phyloP scores from a whole-genome alignment of 2,888 invertebrate genomes.

The Eupithecia vulgata region DNA sequence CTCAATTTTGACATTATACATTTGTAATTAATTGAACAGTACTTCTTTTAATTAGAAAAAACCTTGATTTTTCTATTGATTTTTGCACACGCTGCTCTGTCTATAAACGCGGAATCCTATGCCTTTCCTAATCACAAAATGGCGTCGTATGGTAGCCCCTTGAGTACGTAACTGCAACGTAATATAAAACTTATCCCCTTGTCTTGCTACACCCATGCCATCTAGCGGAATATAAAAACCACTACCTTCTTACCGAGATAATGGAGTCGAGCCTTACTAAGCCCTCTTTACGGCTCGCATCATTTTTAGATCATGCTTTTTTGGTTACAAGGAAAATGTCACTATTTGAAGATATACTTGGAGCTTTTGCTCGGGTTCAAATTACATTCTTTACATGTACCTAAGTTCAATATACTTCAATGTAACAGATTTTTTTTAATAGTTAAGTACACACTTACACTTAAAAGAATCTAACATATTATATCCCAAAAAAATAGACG shows the following conservation, averaged over 20 bases:
- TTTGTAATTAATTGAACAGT: too few relatives aligned
- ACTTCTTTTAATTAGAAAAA: too few relatives aligned
- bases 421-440: background rate
- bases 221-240: constrained; percentile 34
- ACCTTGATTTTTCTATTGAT: too few relatives aligned
- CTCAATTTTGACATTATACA: too few relatives aligned
- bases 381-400: background rate
- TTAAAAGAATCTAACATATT: too few relatives aligned
- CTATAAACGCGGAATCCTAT: too few relatives aligned
- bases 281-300: constrained; percentile 40
- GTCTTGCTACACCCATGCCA: constrained; percentile 17
- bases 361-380: background rate
- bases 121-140: too few relatives aligned
- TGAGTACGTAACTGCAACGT: background rate
- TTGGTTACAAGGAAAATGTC: constrained; percentile 17
- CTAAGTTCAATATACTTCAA: background rate
- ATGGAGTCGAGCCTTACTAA: constrained; percentile 37
- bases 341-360: background rate
- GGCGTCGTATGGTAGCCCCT: too few relatives aligned
- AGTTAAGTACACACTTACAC: background rate
- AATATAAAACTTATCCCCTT: constrained; percentile 4
- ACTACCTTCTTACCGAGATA: constrained; percentile 36
- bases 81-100: too few relatives aligned
- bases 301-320: constrained; percentile 27
- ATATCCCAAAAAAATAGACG: too few relatives aligned